These are phyloP conservation scores for Harpagoxenus sublaevis DNA, from an alignment of 2,888 invertebrate genomes.

Conservation along the genomic window DNA sequence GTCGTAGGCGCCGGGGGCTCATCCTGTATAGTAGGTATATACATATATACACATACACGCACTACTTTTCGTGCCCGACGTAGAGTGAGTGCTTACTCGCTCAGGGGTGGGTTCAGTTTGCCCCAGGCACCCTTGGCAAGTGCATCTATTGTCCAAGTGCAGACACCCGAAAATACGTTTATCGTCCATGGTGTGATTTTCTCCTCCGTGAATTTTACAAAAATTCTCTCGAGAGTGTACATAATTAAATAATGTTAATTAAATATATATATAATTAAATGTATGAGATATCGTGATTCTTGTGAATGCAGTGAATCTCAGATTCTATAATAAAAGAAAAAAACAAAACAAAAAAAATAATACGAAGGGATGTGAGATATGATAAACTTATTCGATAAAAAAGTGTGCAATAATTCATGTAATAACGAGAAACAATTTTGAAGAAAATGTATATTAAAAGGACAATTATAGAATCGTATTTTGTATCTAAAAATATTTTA, in stretches of 20 bases:
- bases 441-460: neutral
- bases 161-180: constrained; percentile 83
- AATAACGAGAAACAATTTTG: neutral
- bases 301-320: neutral
- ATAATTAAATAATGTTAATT: neutral
- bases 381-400: neutral
- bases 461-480: neutral
- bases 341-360: neutral
- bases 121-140: constrained; percentile 83
- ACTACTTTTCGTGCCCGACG: constrained; percentile 55
- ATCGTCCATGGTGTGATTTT: constrained; percentile 69
- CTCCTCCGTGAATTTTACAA: constrained; percentile 48
- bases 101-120: constrained; percentile 83
- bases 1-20: constrained; percentile 75
- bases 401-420: neutral
- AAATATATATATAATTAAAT: neutral
- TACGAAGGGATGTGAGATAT: neutral
- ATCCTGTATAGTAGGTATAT: constrained; percentile 36
- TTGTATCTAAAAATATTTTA: neutral
- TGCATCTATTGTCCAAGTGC: constrained; percentile 83
- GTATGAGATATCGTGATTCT: constrained; percentile 1
- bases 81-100: constrained; percentile 75
- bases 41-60: constrained; percentile 57
- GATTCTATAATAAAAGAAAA: neutral
- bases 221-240: neutral